Base-by-base conservation (phyloP, 2,113 vertebrate genomes). In the Pelvicachromis taeniatus region DNA sequence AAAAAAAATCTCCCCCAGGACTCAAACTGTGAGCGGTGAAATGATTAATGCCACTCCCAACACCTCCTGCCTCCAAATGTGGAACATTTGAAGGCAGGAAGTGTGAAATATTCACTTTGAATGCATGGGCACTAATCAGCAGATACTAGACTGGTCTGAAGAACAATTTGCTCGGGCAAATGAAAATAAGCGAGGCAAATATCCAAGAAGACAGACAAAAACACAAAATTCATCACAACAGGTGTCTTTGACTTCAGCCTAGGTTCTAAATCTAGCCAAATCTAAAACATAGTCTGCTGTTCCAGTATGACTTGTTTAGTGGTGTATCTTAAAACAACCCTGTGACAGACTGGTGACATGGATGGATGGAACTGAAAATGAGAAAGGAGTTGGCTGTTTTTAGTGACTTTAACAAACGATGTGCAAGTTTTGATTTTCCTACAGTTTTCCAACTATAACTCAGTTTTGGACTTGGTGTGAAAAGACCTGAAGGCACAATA, bases 401-500 rank as follows among this genome's bases (percentile, higher is more conserved):
- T 19, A 31, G 45, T 31, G 40, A 75, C 45, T 75, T 50, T 75
- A 75, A n/a, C 70, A 75, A 75, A 50, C 40, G 12, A 48, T n/a
- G 42, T 75, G 42, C 45, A 50, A 19, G 16, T 1, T 54, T 21
- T 19, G 2, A 33, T 52, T 58, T 31, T 26, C 6, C 11, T 31
- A 9, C 19, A 14, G 50, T 55, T 75, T 21, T 26, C 29, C 50
- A 29, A 45, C 2, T 3, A 7, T 13, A 50, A 50, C 38, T 48
- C 29, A 21, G 82, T 77, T 58, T 68, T 50, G 9, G 79, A 88
- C 84, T 45, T 16, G 53, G 78, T 85, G 83, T 82, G 81, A 89
- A 88, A 90, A 86, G 81, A 55, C 53, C 58, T 68, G 2, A 90
- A 90, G 88, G 84, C 88, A 87, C 82, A 14, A 83, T 82, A 59